Conservation (phyloP, 1,140 invertebrate genomes). For the Leguminivora glycinivorella region DNA sequence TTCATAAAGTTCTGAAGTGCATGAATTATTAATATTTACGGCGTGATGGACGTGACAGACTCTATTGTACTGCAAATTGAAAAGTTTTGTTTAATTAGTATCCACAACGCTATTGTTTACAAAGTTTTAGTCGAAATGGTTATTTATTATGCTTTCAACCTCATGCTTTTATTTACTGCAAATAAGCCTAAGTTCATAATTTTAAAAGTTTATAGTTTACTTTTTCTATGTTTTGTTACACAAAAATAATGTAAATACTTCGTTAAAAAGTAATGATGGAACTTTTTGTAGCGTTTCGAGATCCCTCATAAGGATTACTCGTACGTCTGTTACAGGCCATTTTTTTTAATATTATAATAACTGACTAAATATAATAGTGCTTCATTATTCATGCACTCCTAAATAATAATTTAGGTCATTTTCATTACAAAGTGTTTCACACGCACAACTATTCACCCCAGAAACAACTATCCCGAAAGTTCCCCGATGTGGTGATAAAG, state of each 20-base stretch:
- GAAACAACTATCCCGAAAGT: constrained; percentile 1
- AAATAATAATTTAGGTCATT: too few relatives aligned
- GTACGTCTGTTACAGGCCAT: too few relatives aligned
- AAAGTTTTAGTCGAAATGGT: neutral
- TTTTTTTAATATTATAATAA: too few relatives aligned
- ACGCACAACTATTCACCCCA: neutral
- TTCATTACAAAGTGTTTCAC: neutral
- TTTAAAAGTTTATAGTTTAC: too few relatives aligned
- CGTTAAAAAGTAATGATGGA: too few relatives aligned
- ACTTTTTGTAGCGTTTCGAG: too few relatives aligned
- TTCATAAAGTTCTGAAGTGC: constrained; percentile 25
- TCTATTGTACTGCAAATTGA: constrained; percentile 17
- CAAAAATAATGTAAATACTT: too few relatives aligned
- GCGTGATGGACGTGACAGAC: constrained; percentile 18
- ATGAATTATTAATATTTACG: constrained; percentile 27
- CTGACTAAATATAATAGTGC: too few relatives aligned
- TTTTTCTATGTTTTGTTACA: too few relatives aligned
- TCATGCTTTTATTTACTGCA: neutral
- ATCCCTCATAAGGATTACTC: too few relatives aligned
- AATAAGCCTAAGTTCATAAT: too few relatives aligned
- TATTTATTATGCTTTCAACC: neutral
- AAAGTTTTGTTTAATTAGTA: constrained; percentile 10
- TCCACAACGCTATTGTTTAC: neutral
- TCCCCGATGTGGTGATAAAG: neutral
- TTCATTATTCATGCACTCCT: too few relatives aligned